phyloP scores from a whole-genome alignment of 1,140 invertebrate genomes.

The Vollenhovia emeryi region DNA sequence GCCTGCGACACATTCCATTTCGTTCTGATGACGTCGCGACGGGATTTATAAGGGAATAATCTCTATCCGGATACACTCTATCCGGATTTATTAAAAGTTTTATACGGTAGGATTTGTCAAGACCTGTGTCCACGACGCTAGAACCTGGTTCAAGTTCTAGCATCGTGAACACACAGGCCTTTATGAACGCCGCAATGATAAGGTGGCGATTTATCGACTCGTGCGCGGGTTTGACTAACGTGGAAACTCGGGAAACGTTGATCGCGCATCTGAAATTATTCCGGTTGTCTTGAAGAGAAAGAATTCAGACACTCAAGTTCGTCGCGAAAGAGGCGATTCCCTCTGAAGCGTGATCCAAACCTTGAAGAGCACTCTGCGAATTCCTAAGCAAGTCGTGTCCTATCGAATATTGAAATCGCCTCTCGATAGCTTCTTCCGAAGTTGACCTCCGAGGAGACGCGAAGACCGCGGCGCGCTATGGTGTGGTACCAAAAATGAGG shows the following conservation, averaged over 20 bases:
- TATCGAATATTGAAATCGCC: slow-evolving; percentile 49
- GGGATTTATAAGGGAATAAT: not conserved
- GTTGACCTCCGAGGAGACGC: slow-evolving; percentile 47
- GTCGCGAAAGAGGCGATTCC: not conserved
- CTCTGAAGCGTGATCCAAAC: not conserved
- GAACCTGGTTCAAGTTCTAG: too few relatives aligned
- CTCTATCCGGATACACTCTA: not conserved
- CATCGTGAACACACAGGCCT: too few relatives aligned
- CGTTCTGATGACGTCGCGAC: not conserved
- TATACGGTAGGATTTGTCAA: not conserved
- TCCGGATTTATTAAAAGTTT: not conserved
- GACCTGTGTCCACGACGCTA: too few relatives aligned
- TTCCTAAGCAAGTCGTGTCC: slow-evolving; percentile 44
- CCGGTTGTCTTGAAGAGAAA: not conserved
- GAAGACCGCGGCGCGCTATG: not conserved
- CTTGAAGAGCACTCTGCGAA: slow-evolving; percentile 4
- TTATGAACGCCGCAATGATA: not conserved
- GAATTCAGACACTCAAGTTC: not conserved
- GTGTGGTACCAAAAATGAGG: slow-evolving; percentile 77
- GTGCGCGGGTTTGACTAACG: not conserved
- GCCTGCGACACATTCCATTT: slow-evolving; percentile 86
- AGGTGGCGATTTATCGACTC: not conserved
- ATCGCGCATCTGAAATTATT: not conserved
- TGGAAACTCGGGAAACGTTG: not conserved
- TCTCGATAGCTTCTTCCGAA: slow-evolving; percentile 35